These are phyloP conservation scores for Atethmia centrago DNA, from an alignment of 2,888 invertebrate genomes.

Conservation along the genomic window DNA sequence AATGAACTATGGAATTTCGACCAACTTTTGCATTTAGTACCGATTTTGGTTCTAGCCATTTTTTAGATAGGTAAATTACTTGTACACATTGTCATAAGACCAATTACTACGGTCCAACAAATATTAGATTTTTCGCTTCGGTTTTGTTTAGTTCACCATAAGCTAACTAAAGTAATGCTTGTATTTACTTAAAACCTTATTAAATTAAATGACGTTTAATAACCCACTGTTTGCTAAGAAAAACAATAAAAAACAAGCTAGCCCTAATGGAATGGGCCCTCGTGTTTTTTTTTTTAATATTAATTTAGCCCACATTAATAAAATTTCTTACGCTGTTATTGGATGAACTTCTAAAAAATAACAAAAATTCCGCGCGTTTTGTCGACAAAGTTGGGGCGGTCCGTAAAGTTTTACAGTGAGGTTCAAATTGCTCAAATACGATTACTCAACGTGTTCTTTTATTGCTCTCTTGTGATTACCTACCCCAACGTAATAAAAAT, in stretches of 20 bases:
- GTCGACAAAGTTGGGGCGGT: slow-evolving; percentile 52
- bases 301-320: slow-evolving; percentile 46
- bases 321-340: slow-evolving; percentile 47
- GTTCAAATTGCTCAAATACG: slow-evolving; percentile 65
- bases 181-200: neutral
- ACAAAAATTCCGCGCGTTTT: slow-evolving; percentile 60
- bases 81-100: neutral
- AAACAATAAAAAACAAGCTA: slow-evolving; percentile 1
- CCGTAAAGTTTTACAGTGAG: slow-evolving; percentile 59
- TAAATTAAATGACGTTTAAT: neutral
- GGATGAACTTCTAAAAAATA: slow-evolving; percentile 62
- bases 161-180: neutral
- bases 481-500: slow-evolving; percentile 54
- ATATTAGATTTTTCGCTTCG: neutral
- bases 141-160: neutral
- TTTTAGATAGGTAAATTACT: neutral
- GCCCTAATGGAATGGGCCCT: slow-evolving; percentile 9
- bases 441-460: slow-evolving; percentile 61
- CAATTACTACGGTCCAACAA: neutral
- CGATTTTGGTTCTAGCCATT: neutral
- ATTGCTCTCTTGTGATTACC: slow-evolving; percentile 55
- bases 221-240: no score
- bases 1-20: neutral
- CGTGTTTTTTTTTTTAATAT: slow-evolving; percentile 36
- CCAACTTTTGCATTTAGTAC: neutral